Base-by-base conservation (phyloP, 2,888 invertebrate genomes). In the Globia sparganii region DNA sequence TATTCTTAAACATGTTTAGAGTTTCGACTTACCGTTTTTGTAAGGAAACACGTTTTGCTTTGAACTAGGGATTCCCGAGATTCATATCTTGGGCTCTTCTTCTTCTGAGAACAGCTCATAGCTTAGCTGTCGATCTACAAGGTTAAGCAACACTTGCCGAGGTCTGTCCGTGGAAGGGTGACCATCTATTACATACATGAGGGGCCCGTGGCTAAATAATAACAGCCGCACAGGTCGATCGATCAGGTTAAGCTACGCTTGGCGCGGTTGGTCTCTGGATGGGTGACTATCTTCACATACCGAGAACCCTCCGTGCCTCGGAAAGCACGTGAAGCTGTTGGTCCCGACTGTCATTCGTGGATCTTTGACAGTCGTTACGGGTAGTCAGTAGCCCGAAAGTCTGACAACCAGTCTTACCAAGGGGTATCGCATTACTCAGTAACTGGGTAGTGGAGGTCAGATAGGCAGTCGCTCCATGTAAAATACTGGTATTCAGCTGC, bases 1-100 rank as follows among this genome's bases (percentile, higher is more conserved):
- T 64, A n/a, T 31, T n/a, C n/a, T n/a, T n/a, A 18, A 18, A 9
- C 49, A 67, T 34, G 18, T 40, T 68, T 68, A 34, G 34, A 61
- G 49, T 53, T 43, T 34, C 13, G 40, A 53, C 18, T 77, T 25
- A 43, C 59, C 62, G 70, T 77, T 77, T 77, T 78, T 77, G 43
- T 62, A 37, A 2, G 8, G 5, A 37, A 77, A 43, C 69, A 37
- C 15, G 78, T 62, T 78, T 56, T 62, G 25, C 15, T 61, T 78
- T 37, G 25, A 11, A 53, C 2, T 25, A 37, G 71, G 78, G 28
- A 56, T 37, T 78, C 43, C 53, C 43, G 21, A 78, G 77, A 77
- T 67, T 9, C 9, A 2, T 15, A 76, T 49, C 49, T 49, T n/a
- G 37, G 9, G 2, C 25, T 46, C 25, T 18, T n/a, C 6, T 15